Conservation (phyloP, 2,797 vertebrate species). For the Notamacropus eugenii region DNA sequence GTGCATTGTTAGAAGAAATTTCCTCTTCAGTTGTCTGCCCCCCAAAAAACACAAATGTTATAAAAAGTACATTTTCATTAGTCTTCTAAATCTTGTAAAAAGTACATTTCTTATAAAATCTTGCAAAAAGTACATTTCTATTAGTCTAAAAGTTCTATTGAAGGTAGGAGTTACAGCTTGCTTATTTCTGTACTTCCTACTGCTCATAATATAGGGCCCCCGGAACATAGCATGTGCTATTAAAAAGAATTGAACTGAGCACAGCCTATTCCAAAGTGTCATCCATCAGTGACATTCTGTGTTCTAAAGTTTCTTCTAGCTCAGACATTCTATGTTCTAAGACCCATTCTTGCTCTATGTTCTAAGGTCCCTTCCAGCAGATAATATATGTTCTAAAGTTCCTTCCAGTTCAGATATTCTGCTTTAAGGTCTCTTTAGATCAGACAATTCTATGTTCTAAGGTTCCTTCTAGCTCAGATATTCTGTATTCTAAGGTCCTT, state of each 20-base stretch:
- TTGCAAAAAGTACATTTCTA: neutral
- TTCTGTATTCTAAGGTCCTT: neutral
- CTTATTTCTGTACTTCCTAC: neutral
- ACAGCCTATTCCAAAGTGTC: neutral
- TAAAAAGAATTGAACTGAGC: too few species aligned
- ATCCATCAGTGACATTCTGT: neutral
- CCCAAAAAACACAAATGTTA: neutral
- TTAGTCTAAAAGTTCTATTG: neutral
- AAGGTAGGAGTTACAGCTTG: neutral
- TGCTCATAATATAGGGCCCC: neutral
- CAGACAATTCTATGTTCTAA: neutral
- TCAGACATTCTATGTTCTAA: neutral
- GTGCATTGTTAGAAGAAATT: neutral
- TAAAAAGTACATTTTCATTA: neutral
- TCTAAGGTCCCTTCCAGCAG: too few species aligned
- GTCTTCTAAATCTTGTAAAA: too few species aligned
- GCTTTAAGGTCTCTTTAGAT: too few species aligned
- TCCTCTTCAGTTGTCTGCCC: neutral
- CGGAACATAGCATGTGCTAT: neutral
- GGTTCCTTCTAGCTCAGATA: neutral
- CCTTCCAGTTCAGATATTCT: too few species aligned
- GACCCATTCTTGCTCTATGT: too few species aligned
- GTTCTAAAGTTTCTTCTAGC: neutral
- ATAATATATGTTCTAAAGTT: too few species aligned
- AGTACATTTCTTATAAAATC: too few species aligned